These are phyloP conservation scores for Sphaerodactylus townsendi DNA, from an alignment of 2,113 vertebrate genomes.

Conservation along the genomic window DNA sequence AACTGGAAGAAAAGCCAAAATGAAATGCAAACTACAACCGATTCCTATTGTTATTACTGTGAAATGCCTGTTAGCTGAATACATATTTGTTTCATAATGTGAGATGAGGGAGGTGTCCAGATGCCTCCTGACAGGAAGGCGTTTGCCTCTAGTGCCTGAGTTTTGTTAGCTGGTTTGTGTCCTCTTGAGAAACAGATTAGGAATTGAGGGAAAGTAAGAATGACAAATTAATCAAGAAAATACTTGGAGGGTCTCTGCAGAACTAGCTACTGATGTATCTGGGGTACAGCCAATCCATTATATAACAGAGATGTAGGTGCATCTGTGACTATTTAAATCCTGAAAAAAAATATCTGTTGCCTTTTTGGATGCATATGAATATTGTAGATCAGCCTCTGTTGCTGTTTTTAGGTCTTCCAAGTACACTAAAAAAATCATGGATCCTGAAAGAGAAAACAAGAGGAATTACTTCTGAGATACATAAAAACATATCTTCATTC, in stretches of 20 bases:
- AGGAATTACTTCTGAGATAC: not conserved
- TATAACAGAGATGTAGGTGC: constrained; percentile 47
- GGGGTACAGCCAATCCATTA: constrained; percentile 49
- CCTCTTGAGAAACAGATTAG: constrained; percentile 36
- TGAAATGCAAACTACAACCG: not conserved
- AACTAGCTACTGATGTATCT: constrained; percentile 45
- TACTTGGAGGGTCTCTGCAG: not conserved
- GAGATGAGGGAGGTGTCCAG: not conserved
- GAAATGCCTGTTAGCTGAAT: constrained; percentile 1
- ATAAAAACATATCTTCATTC: not conserved
- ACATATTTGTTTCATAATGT: not conserved
- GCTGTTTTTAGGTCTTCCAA: not conserved
- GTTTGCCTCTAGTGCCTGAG: not conserved
- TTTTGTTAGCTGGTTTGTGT: constrained; percentile 2
- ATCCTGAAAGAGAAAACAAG: not conserved
- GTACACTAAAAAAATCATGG: not conserved
- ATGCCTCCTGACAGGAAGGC: constrained; percentile 23
- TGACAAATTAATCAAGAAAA: constrained; percentile 44
- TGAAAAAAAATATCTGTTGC: constrained; percentile 57
- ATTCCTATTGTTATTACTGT: not conserved
- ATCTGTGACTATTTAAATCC: constrained; percentile 59
- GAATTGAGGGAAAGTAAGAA: constrained; percentile 36
- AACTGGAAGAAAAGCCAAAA: not conserved
- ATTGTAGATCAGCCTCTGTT: not conserved
- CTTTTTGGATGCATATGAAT: constrained; percentile 45